These are phyloP conservation scores for Drosophila triauraria DNA, from an alignment of 1,140 invertebrate genomes.

Conservation along the genomic window DNA sequence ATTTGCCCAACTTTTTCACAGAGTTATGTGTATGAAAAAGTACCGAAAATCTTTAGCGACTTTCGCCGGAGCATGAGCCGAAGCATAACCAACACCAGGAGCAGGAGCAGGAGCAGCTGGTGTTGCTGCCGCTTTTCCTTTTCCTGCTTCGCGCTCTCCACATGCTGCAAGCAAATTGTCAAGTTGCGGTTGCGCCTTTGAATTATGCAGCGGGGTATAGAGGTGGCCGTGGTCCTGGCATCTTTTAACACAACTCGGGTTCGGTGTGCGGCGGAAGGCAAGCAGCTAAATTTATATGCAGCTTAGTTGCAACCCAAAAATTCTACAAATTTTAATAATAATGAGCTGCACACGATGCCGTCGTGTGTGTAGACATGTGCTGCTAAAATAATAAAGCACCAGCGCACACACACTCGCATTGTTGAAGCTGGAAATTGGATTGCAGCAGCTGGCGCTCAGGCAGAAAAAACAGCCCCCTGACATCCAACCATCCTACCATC, in stretches of 20 bases:
- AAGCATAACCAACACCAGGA: background rate
- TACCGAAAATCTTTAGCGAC: constrained; percentile 56
- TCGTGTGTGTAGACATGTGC: constrained; percentile 57
- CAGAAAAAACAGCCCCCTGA: constrained; percentile 41
- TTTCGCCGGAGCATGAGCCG: constrained; percentile 12
- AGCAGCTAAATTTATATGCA: constrained; percentile 80
- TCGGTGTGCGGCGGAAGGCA: constrained; percentile 21
- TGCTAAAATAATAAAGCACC: constrained; percentile 80
- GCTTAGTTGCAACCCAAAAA: constrained; percentile 82
- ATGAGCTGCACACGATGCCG: constrained; percentile 64
- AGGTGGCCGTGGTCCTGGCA: constrained; percentile 27
- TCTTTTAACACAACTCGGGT: constrained; percentile 62
- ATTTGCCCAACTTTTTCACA: constrained; percentile 54
- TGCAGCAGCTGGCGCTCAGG: constrained; percentile 73
- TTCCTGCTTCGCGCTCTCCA: constrained; percentile 53
- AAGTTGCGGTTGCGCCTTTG: constrained; percentile 82
- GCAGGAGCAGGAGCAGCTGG: constrained; percentile 33
- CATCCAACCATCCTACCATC: background rate
- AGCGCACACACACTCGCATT: constrained; percentile 56
- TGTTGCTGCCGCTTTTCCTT: constrained; percentile 28
- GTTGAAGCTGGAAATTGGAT: constrained; percentile 75
- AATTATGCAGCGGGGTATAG: constrained; percentile 65
- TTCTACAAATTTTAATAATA: constrained; percentile 82
- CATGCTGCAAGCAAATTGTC: constrained; percentile 72
- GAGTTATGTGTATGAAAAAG: constrained; percentile 64